Base-by-base conservation (phyloP, 35 echinoderm and acorn worm species). In the Holothuria glaberrima region DNA sequence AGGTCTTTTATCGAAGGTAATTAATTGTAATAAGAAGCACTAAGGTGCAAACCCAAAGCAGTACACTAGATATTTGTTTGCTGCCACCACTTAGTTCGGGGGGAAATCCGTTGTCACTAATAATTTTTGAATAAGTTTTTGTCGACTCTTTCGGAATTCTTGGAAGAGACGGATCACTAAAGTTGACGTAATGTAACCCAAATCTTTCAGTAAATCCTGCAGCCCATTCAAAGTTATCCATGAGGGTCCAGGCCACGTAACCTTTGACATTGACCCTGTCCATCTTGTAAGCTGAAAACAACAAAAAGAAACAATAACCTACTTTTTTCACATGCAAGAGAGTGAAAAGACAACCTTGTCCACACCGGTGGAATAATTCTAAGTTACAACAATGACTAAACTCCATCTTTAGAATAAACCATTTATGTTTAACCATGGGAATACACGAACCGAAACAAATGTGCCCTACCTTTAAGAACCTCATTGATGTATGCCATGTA, bases 401-500 rank as follows among this genome's bases (percentile, higher is more conserved):
- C n/a, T n/a, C n/a, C n/a, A n/a, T n/a, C n/a, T n/a, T n/a, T n/a
- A n/a, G n/a, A n/a, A n/a, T n/a, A n/a, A n/a, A n/a, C n/a, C n/a
- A n/a, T n/a, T n/a, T n/a, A n/a, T n/a, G n/a, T n/a, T n/a, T n/a
- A n/a, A n/a, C n/a, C n/a, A n/a, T n/a, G n/a, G n/a, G n/a, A n/a
- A n/a, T n/a, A n/a, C n/a, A n/a, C n/a, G n/a, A n/a, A n/a, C n/a
- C n/a, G n/a, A n/a, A n/a, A n/a, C n/a, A n/a, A n/a, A n/a, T n/a
- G n/a, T n/a, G 7, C 7, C 36, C 12, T 68, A 92, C 94, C 94
- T 90, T 95, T 95, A 36, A 95, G 71, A 21, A 92, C 77, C 76
- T 95, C 94, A 66, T 95, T 92, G 50, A 95, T 92, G 88, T 95
- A 95, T 48, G 94, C 60, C n/a, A 50, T 61, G 82, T 80, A 95